A percentile compares a stretch with the other conserved stretches of the same genome.
Evolutionary conservation across 2,797 vertebrate species (phyloP).

Genomic region (Erpetoichthys calabaricus): DNA sequence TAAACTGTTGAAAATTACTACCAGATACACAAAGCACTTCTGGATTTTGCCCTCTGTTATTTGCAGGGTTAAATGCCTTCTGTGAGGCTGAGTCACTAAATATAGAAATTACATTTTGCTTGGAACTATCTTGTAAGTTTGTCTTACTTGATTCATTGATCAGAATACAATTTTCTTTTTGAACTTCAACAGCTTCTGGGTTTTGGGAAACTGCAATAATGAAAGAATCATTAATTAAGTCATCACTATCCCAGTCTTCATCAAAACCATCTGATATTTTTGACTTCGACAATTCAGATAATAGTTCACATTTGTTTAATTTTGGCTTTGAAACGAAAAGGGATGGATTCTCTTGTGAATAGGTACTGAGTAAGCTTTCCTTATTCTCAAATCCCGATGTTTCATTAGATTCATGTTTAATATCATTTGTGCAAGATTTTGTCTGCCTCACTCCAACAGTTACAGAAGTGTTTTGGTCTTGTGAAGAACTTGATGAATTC

Average conservation of each 20-base stretch:
- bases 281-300: conserved; percentile 14
- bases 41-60: no score
- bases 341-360: conserved; percentile 2
- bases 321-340: accelerated
- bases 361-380: neutral
- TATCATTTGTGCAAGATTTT: neutral
- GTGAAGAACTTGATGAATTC: conserved; percentile 21
- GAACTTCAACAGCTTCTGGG: conserved; percentile 32
- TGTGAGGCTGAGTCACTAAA: no score
- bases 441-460: no score
- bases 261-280: conserved; percentile 33
- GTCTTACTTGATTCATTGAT: no score
- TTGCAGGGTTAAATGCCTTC: no score
- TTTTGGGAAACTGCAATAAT: conserved; percentile 63
- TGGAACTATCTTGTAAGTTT: no score
- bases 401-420: neutral
- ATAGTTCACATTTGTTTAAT: conserved; percentile 2
- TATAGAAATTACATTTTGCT: no score
- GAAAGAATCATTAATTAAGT: conserved; percentile 63
- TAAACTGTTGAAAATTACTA: no score
- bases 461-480: no score
- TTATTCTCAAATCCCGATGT: neutral
- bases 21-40: no score
- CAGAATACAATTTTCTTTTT: conserved; percentile 5
- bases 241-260: conserved; percentile 64